Base-by-base conservation (phyloP, 2,113 vertebrate species). In the Myodes glareolus region DNA sequence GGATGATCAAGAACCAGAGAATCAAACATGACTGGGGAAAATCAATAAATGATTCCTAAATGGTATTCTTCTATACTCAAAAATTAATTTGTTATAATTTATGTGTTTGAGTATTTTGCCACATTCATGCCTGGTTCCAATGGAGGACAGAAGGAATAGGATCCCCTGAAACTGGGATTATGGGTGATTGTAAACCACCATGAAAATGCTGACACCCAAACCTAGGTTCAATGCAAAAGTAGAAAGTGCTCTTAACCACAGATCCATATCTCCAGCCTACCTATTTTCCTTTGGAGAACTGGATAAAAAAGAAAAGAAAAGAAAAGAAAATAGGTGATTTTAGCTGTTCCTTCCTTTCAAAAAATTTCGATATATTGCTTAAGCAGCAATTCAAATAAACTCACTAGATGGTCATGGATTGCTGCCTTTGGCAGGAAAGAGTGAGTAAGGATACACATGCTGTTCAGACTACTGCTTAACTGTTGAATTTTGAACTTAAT, bases 401-500 rank as follows among this genome's bases (percentile, higher is more conserved):
- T 92, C 39, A 88, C 68, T 55, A 86, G 33, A 19, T 92, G 93
- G 25, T 85, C 11, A 88, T 31, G 0, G 50, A 94, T 92, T 75
- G 36, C 11, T 67, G 4, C 91, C 25, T 70, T 95, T 96, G 21
- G 25, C 33, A 91, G 67, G 3, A 42, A 97, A 97, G 97, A 95
- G 80, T 52, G 97, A 36, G 0, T 86, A 81, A 97, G 85, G 7
- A 67, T 72, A 84, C n/a, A 68, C 13, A 90, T 86, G 10, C 13
- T 61, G 39, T 85, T 45, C 65, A 82, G 61, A 65, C 55, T 95
- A 47, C 3, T 82, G 72, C 63, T 47, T 78, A 93, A n/a, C 72
- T 91, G 84, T 16, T 96, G n/a, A 95, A 97, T 84, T 70, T 90
- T 47, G 36, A 93, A 97, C 86, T 88, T 96, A 90, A 88, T 86